Conservation (phyloP, 2,797 vertebrate species). For the Crocodylus rhombifer region DNA sequence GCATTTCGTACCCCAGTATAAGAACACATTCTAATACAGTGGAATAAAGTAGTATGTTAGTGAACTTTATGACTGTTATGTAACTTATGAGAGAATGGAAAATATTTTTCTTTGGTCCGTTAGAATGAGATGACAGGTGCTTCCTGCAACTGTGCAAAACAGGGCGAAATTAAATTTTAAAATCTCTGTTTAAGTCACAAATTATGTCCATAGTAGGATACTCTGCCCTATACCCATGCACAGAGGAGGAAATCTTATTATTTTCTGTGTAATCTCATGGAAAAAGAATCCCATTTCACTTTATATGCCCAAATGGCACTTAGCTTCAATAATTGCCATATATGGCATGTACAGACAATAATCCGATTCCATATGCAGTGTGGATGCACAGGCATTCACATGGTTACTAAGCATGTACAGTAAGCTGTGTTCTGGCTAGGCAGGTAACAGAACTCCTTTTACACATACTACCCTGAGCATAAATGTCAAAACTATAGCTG, state of each 20-base stretch:
- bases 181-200: constrained; percentile 43
- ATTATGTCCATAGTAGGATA: background rate
- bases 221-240: background rate
- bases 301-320: too few species aligned
- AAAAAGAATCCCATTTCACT: too few species aligned
- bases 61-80: constrained; percentile 21
- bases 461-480: too few species aligned
- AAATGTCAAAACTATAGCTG: too few species aligned
- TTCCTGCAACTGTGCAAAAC: constrained; percentile 65
- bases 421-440: too few species aligned
- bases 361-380: too few species aligned
- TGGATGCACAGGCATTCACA: too few species aligned
- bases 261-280: background rate
- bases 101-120: constrained; percentile 60
- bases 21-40: constrained; percentile 23
- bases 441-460: too few species aligned
- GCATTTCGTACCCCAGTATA: constrained; percentile 17
- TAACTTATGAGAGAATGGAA: constrained; percentile 52
- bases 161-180: constrained; percentile 66
- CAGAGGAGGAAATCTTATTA: background rate
- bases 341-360: too few species aligned
- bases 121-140: constrained; percentile 63
- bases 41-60: background rate
- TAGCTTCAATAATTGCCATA: too few species aligned
- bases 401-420: too few species aligned